Evolutionary conservation across 1,140 invertebrate species (phyloP).

Genomic region (Pseudomyrmex concolor): DNA sequence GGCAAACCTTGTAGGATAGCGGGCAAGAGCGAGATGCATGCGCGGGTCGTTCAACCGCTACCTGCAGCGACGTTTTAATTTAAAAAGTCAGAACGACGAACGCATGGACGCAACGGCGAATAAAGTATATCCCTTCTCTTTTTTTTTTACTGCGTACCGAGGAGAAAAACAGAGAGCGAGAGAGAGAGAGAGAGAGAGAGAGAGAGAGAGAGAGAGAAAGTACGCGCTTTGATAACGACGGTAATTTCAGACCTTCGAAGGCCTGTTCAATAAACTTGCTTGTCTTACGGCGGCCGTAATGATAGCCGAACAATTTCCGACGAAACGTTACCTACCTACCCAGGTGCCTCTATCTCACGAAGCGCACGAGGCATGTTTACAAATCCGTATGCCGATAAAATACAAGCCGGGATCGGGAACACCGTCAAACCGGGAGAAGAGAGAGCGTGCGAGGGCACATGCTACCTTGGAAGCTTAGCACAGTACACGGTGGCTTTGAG

Average conservation of each 20-base stretch:
- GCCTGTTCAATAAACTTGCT: conserved; percentile 48
- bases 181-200: too few relatives aligned
- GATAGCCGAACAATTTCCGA: conserved; percentile 53
- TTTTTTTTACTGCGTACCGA: neutral
- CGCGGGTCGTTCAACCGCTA: conserved; percentile 61
- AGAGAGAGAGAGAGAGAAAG: too few relatives aligned
- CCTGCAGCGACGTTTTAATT: conserved; percentile 71
- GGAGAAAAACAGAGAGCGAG: too few relatives aligned
- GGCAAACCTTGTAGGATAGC: neutral
- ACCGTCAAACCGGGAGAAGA: neutral
- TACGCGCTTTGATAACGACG: conserved; percentile 41
- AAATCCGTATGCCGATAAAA: conserved; percentile 50
- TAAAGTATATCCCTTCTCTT: conserved; percentile 19
- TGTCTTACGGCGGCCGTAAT: conserved; percentile 42
- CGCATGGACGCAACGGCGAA: conserved; percentile 22
- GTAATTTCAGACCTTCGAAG: conserved; percentile 50
- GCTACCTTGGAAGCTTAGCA: conserved; percentile 16
- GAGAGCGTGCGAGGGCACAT: conserved; percentile 8
- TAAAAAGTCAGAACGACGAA: conserved; percentile 64
- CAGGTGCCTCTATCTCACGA: conserved; percentile 40
- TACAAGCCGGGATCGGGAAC: conserved; percentile 17
- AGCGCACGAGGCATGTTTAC: conserved; percentile 15
- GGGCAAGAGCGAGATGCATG: conserved; percentile 7
- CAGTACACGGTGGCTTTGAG: conserved; percentile 44
- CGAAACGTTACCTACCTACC: conserved; percentile 1